Base-by-base conservation (phyloP, 2,888 invertebrate species). In the Nematopogon swammerdamellus region DNA sequence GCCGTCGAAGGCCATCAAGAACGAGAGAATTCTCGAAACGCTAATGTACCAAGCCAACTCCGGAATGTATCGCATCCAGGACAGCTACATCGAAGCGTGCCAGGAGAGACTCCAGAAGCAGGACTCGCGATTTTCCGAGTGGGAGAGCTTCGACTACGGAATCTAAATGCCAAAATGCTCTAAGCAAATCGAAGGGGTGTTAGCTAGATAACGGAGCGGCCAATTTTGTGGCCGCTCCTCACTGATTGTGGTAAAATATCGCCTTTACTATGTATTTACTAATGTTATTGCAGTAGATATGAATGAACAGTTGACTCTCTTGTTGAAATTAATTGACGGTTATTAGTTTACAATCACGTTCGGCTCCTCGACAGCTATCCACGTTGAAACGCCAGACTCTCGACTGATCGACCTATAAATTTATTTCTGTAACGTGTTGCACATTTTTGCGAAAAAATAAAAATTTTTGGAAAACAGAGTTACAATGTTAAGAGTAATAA, bases 31-130 rank as follows among this genome's bases (percentile, higher is more conserved):
- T 58, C 80, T 95, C 63, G 94, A 95, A 68, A 95, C 95, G 3
- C 81, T 95, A 46, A 93, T 94, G 91, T 91, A 89, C 72, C 95
- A 95, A 74, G 95, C 95, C 48, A 94, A 93, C 70, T 87, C 92
- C 2, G 95, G 95, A 45, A 94, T 94, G 84, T 95, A 94, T 74
- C 84, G 94, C 52, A 91, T 95, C 66, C 92, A 94, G 65, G 93
- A 94, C 68, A 87, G 87, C 58, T 91, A 91, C 63, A 76, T 95
- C 61, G 91, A 92, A 70, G 93, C 91, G 58, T 95, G 92, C 68
- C 90, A 92, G 62, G 89, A 89, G 67, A 85, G 89, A 60, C 82
- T 94, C 61, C 89, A 92, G 71, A 92, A 92, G 71, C 93, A 94
- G 70, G 93, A 94, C 73, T 93, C 93, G 52, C 84, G 90, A 59